Evolutionary conservation across 2,113 vertebrate genomes (phyloP).

Genomic region (Geococcyx californianus): DNA sequence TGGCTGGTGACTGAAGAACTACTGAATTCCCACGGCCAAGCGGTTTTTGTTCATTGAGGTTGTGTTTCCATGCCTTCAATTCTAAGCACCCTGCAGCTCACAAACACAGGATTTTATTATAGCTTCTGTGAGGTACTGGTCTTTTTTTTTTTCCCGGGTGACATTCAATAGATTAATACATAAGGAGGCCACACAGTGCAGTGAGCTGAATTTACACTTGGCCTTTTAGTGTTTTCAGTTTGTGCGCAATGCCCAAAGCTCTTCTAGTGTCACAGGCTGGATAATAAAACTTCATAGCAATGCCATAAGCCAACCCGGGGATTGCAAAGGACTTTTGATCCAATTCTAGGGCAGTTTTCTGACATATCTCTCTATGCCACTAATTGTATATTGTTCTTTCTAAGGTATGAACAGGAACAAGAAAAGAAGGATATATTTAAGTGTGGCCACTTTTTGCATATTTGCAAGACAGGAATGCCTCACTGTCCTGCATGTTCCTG

Average conservation of each 20-base stretch:
- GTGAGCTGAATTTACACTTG: constrained; percentile 24
- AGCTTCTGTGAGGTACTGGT: background rate
- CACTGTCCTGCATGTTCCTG: background rate
- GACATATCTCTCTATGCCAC: background rate
- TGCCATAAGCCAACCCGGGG: background rate
- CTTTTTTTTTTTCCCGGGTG: background rate
- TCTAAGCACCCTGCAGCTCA: constrained; percentile 14
- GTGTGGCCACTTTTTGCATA: background rate
- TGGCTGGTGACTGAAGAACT: background rate
- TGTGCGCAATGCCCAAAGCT: background rate
- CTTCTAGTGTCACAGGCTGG: background rate
- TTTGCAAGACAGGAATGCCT: background rate
- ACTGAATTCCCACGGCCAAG: background rate
- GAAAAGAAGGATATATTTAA: background rate
- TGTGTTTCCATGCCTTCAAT: constrained; percentile 19
- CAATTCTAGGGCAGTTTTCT: background rate
- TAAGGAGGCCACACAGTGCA: background rate
- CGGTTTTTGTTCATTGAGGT: background rate
- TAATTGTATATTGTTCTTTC: background rate
- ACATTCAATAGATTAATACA: constrained; percentile 20
- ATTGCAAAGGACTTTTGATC: background rate
- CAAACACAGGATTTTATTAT: constrained; percentile 7
- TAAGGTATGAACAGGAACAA: background rate
- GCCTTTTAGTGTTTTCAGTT: constrained; percentile 32
- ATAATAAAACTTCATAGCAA: constrained; percentile 8